Base-by-base conservation (phyloP, 2,888 invertebrate genomes). In the Bursaphelenchus okinawaensis region DNA sequence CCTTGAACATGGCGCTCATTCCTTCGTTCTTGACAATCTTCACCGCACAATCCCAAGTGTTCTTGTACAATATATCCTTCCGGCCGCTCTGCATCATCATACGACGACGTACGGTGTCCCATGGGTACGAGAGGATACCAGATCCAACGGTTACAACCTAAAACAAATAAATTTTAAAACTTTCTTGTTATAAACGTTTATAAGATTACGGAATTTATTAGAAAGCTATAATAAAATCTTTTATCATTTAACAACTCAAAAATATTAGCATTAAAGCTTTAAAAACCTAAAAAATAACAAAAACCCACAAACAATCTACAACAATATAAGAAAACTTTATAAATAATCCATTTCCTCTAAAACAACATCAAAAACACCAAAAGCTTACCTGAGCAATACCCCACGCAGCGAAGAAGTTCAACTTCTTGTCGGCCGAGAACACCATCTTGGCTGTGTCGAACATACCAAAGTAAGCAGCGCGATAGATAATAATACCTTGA, bases 31-130 rank as follows among this genome's bases (percentile, higher is more conserved):
- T 89, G 84, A 89, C 27, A 27, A 72, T 72, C 64, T 90, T 90
- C 62, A 87, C 81, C 90, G 93, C 92, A 87, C 94, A 94, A 86
- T 95, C 92, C 69, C 91, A 80, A 62, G 93, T 93, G 86, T 87
- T 90, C 87, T 90, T 93, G 88, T 93, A 93, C 78, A 91, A 85
- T 76, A 91, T 88, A 62, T 91, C 72, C 64, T 56, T 88, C 72
- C 90, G 89, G 63, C 92, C 92, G 77, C 92, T 93, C 87, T 93
- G 93, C 94, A 94, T 95, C 94, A 94, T 95, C 94, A 95, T 93
- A 85, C 94, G 90, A 87, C 94, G 89, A 85, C 93, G 89, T 68
- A 86, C 81, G 91, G 93, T 93, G 86, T 94, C 93, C 87, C 94
- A 92, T 83, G 94, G 94, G 87, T 95, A 94, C 52, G 93, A 93